These are phyloP conservation scores for Drosophila yakuba DNA, from an alignment of 1,140 invertebrate genomes.

Conservation along the genomic window DNA sequence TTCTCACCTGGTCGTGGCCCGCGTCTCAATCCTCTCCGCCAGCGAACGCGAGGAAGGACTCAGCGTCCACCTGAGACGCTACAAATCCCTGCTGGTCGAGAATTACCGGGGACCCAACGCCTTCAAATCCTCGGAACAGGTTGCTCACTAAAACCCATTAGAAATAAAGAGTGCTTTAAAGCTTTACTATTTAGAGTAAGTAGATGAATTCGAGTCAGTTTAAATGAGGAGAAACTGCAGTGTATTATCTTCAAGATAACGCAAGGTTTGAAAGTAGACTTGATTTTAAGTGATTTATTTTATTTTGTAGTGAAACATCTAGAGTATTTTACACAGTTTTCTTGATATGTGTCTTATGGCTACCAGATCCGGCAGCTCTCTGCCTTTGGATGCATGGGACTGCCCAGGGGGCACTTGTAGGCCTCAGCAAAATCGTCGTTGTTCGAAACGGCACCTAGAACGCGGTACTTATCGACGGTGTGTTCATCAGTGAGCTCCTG, in stretches of 20 bases:
- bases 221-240: too few species aligned
- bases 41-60: conserved; percentile 83
- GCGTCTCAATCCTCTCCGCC: conserved; percentile 86
- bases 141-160: conserved; percentile 33
- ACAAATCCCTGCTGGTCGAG: conserved; percentile 87
- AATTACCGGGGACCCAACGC: conserved; percentile 85
- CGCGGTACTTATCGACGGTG: conserved; percentile 84
- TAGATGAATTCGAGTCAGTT: background rate
- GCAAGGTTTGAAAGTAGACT: background rate
- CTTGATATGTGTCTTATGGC: background rate
- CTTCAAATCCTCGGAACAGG: conserved; percentile 72
- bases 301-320: background rate
- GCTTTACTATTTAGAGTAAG: background rate
- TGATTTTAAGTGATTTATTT: conserved; percentile 11
- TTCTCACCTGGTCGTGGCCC: conserved; percentile 86
- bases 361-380: conserved; percentile 84
- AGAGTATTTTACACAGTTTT: background rate
- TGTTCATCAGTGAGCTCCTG: conserved; percentile 67
- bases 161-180: background rate
- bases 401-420: conserved; percentile 87
- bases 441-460: conserved; percentile 89
- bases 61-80: conserved; percentile 85
- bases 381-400: conserved; percentile 87
- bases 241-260: too few species aligned
- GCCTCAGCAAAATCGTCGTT: conserved; percentile 87